A percentile compares a stretch with the other conserved stretches of the same genome.
These are phyloP conservation scores for Denticeps clupeoides DNA, from an alignment of 2,797 vertebrate species.

Conservation along the genomic window DNA sequence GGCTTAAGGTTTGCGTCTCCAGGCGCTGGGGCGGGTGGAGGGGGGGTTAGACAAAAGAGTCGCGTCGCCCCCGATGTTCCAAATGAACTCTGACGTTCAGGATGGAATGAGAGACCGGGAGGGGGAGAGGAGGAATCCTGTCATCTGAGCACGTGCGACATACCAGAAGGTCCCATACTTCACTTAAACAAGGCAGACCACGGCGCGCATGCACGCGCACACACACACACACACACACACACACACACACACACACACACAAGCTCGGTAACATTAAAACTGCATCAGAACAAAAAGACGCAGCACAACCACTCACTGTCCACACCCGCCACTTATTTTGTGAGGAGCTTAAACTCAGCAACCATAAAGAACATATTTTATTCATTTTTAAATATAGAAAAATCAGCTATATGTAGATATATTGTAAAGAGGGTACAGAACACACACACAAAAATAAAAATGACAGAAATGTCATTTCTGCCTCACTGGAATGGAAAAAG, in stretches of 20 bases:
- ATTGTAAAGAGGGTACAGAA: too few relatives aligned
- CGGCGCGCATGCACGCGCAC: background rate
- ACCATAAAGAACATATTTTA: too few relatives aligned
- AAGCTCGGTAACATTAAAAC: background rate
- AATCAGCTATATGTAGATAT: too few relatives aligned
- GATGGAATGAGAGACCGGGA: constrained; percentile 31
- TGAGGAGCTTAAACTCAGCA: background rate
- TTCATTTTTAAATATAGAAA: too few relatives aligned
- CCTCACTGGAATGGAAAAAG: too few relatives aligned
- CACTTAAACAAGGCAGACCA: background rate
- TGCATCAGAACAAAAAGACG: constrained; percentile 4
- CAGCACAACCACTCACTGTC: constrained; percentile 4
- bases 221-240: background rate
- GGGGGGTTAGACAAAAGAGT: constrained; percentile 74
- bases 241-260: background rate
- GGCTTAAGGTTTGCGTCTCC: constrained; percentile 88
- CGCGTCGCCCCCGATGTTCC: constrained; percentile 57
- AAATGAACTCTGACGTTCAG: constrained; percentile 36
- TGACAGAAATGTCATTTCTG: too few relatives aligned
- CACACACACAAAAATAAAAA: too few relatives aligned
- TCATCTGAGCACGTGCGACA: constrained; percentile 1
- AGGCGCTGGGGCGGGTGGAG: constrained; percentile 43
- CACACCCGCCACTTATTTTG: constrained; percentile 1
- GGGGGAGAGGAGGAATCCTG: constrained; percentile 24
- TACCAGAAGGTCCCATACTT: background rate